Evolutionary conservation across 2,888 invertebrate species (phyloP), one percentile per base, ranked within the genome.

Genomic region (Invenusta paracnida): DNA sequence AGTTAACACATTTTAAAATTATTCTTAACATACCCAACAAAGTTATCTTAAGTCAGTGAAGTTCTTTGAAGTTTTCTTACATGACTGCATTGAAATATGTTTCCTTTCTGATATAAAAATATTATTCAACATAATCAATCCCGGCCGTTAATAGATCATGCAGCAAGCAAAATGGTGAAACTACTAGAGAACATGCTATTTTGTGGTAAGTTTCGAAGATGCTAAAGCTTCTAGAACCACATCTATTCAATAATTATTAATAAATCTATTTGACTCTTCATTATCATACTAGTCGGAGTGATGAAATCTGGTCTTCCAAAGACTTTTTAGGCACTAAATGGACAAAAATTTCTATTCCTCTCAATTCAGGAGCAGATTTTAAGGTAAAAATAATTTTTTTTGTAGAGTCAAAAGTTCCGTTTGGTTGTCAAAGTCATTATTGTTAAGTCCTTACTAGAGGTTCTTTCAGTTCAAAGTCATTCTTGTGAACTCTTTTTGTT

Each of bases 271-370:
- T 48, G 5, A 11, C 48, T 48, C 5, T 48, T 11, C 5, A 11
- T 73, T 73, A 5, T 5, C 23, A 2, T 73, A 23, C 5, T 73
- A 84, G 84, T 84, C 67, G 67, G 28, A 84, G 84, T 73, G 84
- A 84, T 67, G 84, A 84, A 29, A 73, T 84, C 1, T 84, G 84
- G 84, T 67, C 84, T 17, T 84, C 84, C 29, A 81, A 29, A 73
- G 29, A 67, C 1, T 66, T 67, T 27, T 27, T 67, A 13, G 25
- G n/a, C n/a, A 27, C 84, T 5, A 67, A 2, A 27, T 84, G 84
- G 84, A 28, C 66, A 25, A n/a, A 5, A 1, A 67, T 67, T 27
- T 29, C 25, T 29, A 67, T 84, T 13, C 1, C 84, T 5, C 84
- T 84, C 23, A 67, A 67, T 84, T 67, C 67, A 30, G 28, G 67